phyloP scores from a whole-genome alignment of 2,113 vertebrate genomes.

The Chaetodon auriga region DNA sequence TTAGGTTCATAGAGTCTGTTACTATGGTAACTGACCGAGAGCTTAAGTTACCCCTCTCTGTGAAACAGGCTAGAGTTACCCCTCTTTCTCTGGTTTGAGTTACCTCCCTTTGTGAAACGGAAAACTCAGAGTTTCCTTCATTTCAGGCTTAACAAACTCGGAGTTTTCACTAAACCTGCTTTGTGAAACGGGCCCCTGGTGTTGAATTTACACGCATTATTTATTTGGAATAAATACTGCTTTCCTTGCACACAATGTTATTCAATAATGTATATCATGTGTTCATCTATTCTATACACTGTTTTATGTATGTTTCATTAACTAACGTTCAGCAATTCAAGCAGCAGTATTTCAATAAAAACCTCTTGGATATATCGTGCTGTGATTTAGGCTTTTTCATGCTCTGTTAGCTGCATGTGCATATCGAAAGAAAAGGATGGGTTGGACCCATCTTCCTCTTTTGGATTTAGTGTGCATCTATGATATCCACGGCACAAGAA shows the following conservation, averaged over 20 bases:
- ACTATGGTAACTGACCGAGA: too few relatives aligned
- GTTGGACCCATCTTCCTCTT: conserved; percentile 48
- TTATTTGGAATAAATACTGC: conserved; percentile 25
- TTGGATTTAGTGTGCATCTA: not conserved
- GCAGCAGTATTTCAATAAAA: conserved; percentile 46
- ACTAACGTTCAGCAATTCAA: not conserved
- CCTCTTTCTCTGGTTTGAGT: too few relatives aligned
- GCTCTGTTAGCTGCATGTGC: not conserved
- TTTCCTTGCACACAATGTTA: not conserved
- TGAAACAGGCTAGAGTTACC: too few relatives aligned
- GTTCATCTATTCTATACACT: not conserved
- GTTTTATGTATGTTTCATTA: not conserved
- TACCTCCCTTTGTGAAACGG: too few relatives aligned
- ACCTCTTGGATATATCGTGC: not conserved
- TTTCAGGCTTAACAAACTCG: too few relatives aligned
- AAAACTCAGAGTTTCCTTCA: too few relatives aligned
- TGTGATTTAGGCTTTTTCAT: not conserved
- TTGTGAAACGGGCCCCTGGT: too few relatives aligned
- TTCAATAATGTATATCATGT: conserved; percentile 1
- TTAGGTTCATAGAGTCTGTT: too few relatives aligned
- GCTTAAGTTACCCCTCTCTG: too few relatives aligned
- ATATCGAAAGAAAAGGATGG: not conserved
- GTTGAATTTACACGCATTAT: conserved; percentile 15
- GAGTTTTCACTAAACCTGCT: too few relatives aligned
- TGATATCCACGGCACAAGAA: not conserved